A percentile compares a stretch with the other conserved stretches of the same genome.
These are phyloP conservation scores for Megalonaias nervosa DNA, from an alignment of 1,140 invertebrate genomes.

Conservation along the genomic window DNA sequence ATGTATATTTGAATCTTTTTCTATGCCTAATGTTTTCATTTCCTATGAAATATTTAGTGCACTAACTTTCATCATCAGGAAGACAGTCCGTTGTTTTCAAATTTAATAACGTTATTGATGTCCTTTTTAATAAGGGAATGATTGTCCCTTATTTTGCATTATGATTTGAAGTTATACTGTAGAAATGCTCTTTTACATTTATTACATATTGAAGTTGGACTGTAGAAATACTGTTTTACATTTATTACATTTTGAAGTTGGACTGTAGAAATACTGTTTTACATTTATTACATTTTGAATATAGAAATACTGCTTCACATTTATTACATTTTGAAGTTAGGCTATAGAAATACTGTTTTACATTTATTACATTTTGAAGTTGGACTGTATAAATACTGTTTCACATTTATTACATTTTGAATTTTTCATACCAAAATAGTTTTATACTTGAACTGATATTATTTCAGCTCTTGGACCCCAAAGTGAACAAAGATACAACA, in stretches of 20 bases:
- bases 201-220: background rate
- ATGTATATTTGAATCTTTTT: no score
- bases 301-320: background rate
- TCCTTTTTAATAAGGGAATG: no score
- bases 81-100: no score
- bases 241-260: background rate
- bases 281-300: background rate
- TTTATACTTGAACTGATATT: background rate
- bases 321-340: background rate
- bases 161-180: background rate
- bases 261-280: no score
- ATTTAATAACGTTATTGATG: no score
- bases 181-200: background rate
- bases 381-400: background rate
- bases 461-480: constrained; percentile 24
- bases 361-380: background rate
- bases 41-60: no score
- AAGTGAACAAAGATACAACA: constrained; percentile 31
- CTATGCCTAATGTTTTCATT: no score
- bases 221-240: background rate
- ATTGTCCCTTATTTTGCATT: background rate
- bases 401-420: background rate
- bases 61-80: no score
- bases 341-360: no score
- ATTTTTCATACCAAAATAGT: background rate